phyloP scores from a whole-genome alignment of 2,888 invertebrate genomes.

The Protonemura montana region DNA sequence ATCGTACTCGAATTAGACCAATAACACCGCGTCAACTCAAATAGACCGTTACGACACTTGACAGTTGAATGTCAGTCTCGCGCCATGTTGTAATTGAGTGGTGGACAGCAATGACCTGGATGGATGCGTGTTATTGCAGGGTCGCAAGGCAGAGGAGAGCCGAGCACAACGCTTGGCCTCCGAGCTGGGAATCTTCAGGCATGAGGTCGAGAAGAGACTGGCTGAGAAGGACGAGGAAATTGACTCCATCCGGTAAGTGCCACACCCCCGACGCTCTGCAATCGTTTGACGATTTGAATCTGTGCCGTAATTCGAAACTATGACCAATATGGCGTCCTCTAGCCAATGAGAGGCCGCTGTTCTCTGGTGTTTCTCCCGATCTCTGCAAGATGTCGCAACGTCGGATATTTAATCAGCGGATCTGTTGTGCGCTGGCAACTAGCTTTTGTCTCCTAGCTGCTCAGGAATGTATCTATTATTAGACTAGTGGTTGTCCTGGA shows the following conservation, averaged over 20 bases:
- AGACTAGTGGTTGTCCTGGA: constrained; percentile 40
- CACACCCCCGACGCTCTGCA: background rate
- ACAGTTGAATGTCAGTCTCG: no score
- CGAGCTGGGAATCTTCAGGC: constrained; percentile 92
- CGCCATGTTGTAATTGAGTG: background rate
- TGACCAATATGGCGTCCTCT: no score
- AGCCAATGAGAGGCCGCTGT: no score
- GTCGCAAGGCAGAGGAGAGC: constrained; percentile 96
- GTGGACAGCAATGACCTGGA: no score
- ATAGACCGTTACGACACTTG: no score
- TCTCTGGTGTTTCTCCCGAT: no score
- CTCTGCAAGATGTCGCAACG: background rate
- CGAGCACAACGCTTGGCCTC: constrained; percentile 91
- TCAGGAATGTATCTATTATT: constrained; percentile 51
- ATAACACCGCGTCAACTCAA: no score
- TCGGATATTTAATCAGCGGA: constrained; percentile 29
- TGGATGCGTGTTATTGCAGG: no score
- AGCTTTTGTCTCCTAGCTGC: constrained; percentile 45
- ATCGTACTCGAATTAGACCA: no score
- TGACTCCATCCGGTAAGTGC: constrained; percentile 93
- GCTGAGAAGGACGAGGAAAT: constrained; percentile 99
- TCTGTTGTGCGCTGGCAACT: background rate
- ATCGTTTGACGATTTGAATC: no score
- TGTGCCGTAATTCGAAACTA: no score
- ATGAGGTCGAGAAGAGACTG: constrained; percentile 96